Conservation (phyloP, 2,888 invertebrate genomes). For the Xestia c-nigrum region DNA sequence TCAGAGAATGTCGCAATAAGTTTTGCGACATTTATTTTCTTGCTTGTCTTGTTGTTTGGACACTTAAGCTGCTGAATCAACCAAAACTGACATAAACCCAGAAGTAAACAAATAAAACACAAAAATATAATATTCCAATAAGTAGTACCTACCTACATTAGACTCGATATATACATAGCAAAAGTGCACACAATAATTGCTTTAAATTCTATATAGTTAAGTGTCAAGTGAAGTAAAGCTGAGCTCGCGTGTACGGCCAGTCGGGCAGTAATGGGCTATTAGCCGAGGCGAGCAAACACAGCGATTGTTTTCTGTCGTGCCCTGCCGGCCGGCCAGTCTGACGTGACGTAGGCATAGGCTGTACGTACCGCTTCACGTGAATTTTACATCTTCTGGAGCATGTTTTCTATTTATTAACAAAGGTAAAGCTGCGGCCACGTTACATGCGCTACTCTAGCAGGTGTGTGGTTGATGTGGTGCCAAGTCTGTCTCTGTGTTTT, state of each 20-base stretch:
- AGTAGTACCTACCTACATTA: background rate
- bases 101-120: background rate
- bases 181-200: conserved; percentile 45
- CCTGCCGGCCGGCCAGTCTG: conserved; percentile 38
- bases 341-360: conserved; percentile 32
- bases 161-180: conserved; percentile 26
- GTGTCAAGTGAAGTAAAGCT: conserved; percentile 60
- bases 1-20: background rate
- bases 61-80: background rate
- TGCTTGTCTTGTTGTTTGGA: background rate
- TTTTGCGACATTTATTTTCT: background rate
- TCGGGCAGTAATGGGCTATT: conserved; percentile 79
- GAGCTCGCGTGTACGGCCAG: conserved; percentile 67
- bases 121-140: background rate
- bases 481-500: conserved; percentile 4
- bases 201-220: conserved; percentile 61
- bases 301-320: conserved; percentile 79
- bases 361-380: conserved; percentile 20
- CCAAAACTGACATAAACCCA: background rate
- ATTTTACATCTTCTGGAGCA: conserved; percentile 12
- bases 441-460: background rate
- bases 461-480: background rate
- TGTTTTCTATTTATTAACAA: background rate
- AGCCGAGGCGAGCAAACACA: conserved; percentile 76
- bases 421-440: background rate